Evolutionary conservation across 2,888 invertebrate species (phyloP), one percentile per base, ranked within the genome.

Genomic region (Uloborus plumipes): DNA sequence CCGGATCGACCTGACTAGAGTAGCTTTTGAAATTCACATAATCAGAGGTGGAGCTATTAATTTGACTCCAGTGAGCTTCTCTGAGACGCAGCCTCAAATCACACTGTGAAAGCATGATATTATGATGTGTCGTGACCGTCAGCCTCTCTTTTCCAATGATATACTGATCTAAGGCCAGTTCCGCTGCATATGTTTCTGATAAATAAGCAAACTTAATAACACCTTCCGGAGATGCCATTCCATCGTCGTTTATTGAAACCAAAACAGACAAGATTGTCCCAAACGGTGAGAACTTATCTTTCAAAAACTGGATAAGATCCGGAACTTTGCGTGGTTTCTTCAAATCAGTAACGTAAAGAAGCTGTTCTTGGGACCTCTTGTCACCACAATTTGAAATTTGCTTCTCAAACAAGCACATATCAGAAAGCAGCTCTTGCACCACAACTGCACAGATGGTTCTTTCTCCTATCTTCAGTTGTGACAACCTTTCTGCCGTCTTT

Each of bases 121-220:
- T 82, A 31, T 82, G 82, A 72, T 82, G 75, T 11, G 62, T 61
- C 14, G 66, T 72, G 7, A 76, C 82, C 18, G 75, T 72, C 14
- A 82, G n/a, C n/a, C 76, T 71, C 22, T 82, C 76, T 49, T 75
- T 71, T 31, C 71, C 82, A 15, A 82, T 26, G 9, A 75, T 61
- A 47, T 31, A 76, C 16, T 82, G 76, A 50, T 82, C 82, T 55
- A 64, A 76, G 7, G 82, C 82, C 3, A 82, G 49, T 31, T 82
- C 82, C 16, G 82, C 82, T 20, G 82, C 82, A 72, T 66, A 82
- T 2, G 82, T 75, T 66, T 82, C 82, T 0, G 82, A 82, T 11
- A 82, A 71, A 49, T 72, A 58, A 2, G 76, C 65, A 72, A 76
- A 82, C 47, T 49, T 58, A 11, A 82, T 76, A 0, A 82, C 76